These are phyloP conservation scores for Bhutanitis thaidina DNA, from an alignment of 2,888 invertebrate genomes.

Conservation along the genomic window DNA sequence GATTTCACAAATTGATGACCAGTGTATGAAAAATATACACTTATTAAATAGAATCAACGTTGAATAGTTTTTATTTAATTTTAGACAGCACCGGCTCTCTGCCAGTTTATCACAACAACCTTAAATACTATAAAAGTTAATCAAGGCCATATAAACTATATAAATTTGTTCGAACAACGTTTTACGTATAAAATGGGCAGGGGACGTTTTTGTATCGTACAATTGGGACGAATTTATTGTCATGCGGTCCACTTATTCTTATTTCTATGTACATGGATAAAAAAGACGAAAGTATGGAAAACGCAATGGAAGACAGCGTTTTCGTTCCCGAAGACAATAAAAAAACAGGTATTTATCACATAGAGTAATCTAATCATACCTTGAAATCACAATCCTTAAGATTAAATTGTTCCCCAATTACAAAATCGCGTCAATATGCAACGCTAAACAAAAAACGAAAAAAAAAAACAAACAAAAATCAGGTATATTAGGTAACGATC, in stretches of 20 bases:
- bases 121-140: conserved; percentile 44
- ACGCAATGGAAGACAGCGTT: conserved; percentile 73
- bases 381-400: conserved; percentile 74
- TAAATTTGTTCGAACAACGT: conserved; percentile 54
- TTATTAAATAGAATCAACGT: too few species aligned
- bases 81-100: conserved; percentile 48
- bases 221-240: conserved; percentile 50
- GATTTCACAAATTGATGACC: too few species aligned
- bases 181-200: conserved; percentile 50
- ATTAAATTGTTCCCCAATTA: conserved; percentile 76
- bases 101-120: conserved; percentile 57
- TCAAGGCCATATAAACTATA: conserved; percentile 37
- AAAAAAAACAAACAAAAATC: conserved; percentile 62
- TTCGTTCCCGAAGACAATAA: conserved; percentile 46
- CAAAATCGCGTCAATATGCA: conserved; percentile 55
- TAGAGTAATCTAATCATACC: conserved; percentile 67
- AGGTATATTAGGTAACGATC: conserved; percentile 75
- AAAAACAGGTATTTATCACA: conserved; percentile 70
- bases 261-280: conserved; percentile 51
- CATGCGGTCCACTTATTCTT: conserved; percentile 60
- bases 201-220: conserved; percentile 35
- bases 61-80: conserved; percentile 41
- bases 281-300: conserved; percentile 49
- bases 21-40: too few species aligned
- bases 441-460: conserved; percentile 58